Percentiles rank a stretch among this genome's conserved stretches.
These are phyloP conservation scores for Eulemur macaco DNA, from an alignment of 2,113 vertebrate species.

Conservation along the genomic window DNA sequence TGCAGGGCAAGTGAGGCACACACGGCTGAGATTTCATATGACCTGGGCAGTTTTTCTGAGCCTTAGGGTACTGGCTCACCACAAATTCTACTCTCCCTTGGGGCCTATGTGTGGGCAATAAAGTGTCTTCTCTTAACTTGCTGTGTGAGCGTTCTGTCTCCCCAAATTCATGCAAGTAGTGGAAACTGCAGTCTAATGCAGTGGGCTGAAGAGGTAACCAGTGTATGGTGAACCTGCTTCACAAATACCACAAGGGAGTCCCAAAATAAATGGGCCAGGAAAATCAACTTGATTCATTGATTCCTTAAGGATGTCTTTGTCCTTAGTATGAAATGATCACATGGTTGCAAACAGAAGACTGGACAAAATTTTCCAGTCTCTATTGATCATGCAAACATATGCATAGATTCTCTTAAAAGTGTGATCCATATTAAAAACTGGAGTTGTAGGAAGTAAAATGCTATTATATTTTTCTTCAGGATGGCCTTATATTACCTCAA, in stretches of 20 bases:
- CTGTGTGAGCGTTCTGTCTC: background rate
- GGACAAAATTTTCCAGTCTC: background rate
- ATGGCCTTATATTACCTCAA: background rate
- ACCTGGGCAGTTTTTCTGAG: background rate
- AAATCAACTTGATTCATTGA: background rate
- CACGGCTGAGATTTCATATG: background rate
- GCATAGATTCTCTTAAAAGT: background rate
- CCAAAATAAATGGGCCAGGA: background rate
- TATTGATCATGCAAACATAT: background rate
- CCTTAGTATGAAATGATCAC: background rate
- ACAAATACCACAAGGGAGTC: background rate
- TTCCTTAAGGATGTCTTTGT: background rate
- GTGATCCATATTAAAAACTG: background rate
- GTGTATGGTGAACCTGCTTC: background rate
- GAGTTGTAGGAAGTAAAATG: background rate
- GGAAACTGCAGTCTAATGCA: background rate
- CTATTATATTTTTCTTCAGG: background rate
- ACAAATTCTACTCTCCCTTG: background rate
- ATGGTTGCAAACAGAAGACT: background rate
- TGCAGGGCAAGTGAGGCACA: background rate
- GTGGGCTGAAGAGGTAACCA: background rate
- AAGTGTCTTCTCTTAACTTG: background rate
- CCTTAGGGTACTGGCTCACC: background rate
- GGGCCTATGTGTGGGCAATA: background rate
- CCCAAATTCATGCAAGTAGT: background rate